These are phyloP conservation scores for Dynastes grantii DNA, from an alignment of 2,888 invertebrate species.

Conservation along the genomic window DNA sequence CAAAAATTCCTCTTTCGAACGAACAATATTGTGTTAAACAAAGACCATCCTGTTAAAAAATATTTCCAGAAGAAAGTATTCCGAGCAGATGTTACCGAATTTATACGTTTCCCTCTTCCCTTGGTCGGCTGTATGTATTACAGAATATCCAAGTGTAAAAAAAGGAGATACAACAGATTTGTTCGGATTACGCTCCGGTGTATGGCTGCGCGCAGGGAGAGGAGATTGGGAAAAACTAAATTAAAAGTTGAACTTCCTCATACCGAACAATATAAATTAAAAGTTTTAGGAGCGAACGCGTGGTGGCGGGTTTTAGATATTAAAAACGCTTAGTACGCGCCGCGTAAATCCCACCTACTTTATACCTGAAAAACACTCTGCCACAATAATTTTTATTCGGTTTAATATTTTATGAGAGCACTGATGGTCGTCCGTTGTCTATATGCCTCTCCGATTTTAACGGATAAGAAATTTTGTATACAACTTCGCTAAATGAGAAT, in stretches of 20 bases:
- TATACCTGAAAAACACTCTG: conserved; percentile 41
- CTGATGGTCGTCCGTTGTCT: conserved; percentile 29
- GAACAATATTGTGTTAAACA: not conserved
- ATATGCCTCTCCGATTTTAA: not conserved
- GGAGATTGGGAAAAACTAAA: conserved; percentile 49
- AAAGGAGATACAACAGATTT: conserved; percentile 38
- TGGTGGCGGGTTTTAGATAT: conserved; percentile 40
- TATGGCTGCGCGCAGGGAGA: conserved; percentile 16
- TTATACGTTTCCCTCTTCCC: conserved; percentile 54
- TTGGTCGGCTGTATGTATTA: conserved; percentile 49
- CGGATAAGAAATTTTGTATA: conserved; percentile 22
- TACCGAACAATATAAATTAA: conserved; percentile 53
- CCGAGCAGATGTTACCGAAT: conserved; percentile 65
- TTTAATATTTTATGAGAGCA: conserved; percentile 43
- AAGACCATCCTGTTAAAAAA: conserved; percentile 58
- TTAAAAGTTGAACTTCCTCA: conserved; percentile 52
- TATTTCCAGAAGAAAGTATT: conserved; percentile 65
- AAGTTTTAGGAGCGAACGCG: conserved; percentile 48
- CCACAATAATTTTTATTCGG: conserved; percentile 42
- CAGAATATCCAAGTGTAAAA: conserved; percentile 49
- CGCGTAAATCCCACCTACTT: conserved; percentile 44
- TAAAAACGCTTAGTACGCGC: conserved; percentile 33
- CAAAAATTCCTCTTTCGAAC: not conserved
- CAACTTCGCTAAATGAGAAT: conserved; percentile 33
- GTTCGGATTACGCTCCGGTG: conserved; percentile 29